These are phyloP conservation scores for Periophthalmodon schlosseri DNA, from an alignment of 2,113 vertebrate genomes.

Conservation along the genomic window DNA sequence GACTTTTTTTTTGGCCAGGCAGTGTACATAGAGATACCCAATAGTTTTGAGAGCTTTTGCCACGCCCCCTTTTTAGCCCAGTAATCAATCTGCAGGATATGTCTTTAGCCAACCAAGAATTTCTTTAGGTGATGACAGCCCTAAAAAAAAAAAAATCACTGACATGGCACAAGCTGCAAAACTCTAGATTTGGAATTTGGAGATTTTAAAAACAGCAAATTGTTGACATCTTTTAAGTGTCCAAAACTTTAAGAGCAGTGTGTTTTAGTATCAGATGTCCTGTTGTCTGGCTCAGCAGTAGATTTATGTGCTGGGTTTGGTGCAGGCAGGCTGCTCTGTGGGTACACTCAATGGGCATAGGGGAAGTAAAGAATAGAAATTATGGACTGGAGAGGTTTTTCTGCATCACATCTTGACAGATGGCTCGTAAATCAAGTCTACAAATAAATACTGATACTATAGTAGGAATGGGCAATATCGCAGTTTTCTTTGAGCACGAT, in stretches of 20 bases:
- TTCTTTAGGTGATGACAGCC: too few species aligned
- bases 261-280: conserved; percentile 55
- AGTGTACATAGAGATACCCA: too few species aligned
- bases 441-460: too few species aligned
- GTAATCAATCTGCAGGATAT: too few species aligned
- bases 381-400: conserved; percentile 53
- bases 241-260: conserved; percentile 37
- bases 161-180: too few species aligned
- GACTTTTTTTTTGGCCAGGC: too few species aligned
- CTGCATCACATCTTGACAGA: conserved; percentile 57
- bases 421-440: conserved; percentile 15
- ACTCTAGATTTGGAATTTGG: not conserved
- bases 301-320: conserved; percentile 64
- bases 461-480: too few species aligned
- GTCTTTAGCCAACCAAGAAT: too few species aligned
- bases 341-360: conserved; percentile 38
- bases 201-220: not conserved
- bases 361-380: conserved; percentile 49
- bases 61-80: too few species aligned
- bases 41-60: too few species aligned
- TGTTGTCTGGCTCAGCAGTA: conserved; percentile 51
- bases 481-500: too few species aligned
- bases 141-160: too few species aligned
- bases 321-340: conserved; percentile 47
- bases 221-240: conserved; percentile 4